phyloP scores from a whole-genome alignment of 2,797 vertebrate species.

The Cygnus olor region DNA sequence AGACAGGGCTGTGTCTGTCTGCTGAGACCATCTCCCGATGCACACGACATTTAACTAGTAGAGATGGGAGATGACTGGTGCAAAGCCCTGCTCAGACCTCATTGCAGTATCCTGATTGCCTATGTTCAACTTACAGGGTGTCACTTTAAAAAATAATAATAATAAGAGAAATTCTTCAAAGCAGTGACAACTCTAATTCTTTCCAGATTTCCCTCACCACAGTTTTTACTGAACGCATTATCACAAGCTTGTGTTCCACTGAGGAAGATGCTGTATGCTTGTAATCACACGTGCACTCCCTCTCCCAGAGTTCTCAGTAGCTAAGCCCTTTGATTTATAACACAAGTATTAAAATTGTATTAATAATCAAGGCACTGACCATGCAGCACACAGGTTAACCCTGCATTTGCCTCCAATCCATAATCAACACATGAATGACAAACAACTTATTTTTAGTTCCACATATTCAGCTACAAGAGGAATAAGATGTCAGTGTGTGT shows the following conservation, averaged over 20 bases:
- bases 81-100: background rate
- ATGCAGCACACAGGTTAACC: background rate
- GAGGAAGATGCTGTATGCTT: background rate
- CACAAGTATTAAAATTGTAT: background rate
- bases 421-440: constrained; percentile 6
- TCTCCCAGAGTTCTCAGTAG: background rate
- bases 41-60: accelerated
- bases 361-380: background rate
- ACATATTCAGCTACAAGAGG: background rate
- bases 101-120: background rate
- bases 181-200: background rate
- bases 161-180: background rate
- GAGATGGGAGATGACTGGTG: background rate
- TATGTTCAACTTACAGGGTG: accelerated
- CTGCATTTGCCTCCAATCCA: background rate
- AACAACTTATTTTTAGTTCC: background rate
- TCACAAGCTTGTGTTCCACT: background rate
- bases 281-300: background rate
- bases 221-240: background rate
- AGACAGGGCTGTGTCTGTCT: background rate
- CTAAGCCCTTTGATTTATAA: background rate
- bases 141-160: background rate
- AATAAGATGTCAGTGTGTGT: background rate
- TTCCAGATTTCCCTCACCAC: background rate
- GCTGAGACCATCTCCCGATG: background rate